Evolutionary conservation across 2,888 invertebrate species (phyloP).

Genomic region (Stenchaetothrips biformis): DNA sequence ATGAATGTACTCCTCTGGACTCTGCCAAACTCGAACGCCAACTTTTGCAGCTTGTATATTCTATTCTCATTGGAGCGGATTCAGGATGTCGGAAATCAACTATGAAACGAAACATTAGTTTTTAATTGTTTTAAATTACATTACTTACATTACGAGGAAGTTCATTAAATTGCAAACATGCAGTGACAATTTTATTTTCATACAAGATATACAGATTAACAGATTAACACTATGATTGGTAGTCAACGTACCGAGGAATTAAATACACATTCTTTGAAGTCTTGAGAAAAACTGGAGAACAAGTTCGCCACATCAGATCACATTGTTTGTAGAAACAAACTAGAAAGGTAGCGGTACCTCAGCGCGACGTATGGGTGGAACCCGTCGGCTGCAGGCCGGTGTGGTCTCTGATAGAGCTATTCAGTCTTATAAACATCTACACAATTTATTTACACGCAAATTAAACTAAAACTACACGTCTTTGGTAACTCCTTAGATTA

Average conservation of each 20-base stretch:
- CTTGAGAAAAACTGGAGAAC: neutral
- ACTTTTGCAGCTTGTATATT: too few species aligned
- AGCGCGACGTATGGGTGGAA: neutral
- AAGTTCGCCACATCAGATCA: neutral
- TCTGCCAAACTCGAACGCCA: too few species aligned
- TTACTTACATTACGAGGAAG: too few species aligned
- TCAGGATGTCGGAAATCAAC: too few species aligned
- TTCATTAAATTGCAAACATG: too few species aligned
- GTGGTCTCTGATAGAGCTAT: conserved; percentile 4
- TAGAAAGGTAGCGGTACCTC: neutral
- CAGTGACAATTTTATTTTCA: too few species aligned
- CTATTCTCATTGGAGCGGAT: too few species aligned
- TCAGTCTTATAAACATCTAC: conserved; percentile 9
- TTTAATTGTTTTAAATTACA: too few species aligned
- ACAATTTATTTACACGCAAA: conserved; percentile 2
- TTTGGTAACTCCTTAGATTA: conserved; percentile 5
- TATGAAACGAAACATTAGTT: too few species aligned
- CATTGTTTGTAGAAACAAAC: neutral
- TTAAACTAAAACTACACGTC: neutral
- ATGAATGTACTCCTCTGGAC: too few species aligned
- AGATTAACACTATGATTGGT: too few species aligned
- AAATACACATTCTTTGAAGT: neutral
- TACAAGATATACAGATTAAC: too few species aligned
- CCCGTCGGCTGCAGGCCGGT: neutral
- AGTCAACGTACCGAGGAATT: neutral